A percentile compares a stretch with the other conserved stretches of the same genome.
Conservation (phyloP, 2,888 invertebrate species). For the Ormyrus labotus region DNA sequence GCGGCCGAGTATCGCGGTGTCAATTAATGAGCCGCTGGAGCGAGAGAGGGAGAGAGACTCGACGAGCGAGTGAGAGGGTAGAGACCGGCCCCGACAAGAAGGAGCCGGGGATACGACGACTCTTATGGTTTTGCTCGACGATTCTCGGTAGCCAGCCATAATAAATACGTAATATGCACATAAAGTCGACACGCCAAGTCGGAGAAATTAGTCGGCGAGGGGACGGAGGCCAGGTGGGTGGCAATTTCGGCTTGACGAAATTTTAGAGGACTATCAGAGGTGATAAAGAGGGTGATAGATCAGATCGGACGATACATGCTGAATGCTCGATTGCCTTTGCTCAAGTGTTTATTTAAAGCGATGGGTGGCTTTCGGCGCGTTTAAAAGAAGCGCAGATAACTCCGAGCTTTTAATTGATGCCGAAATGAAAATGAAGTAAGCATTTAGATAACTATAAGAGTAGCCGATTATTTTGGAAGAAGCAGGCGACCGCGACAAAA, state of each 20-base stretch:
- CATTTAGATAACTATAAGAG: too few species aligned
- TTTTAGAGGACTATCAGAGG: constrained; percentile 8
- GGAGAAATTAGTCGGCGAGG: constrained; percentile 69
- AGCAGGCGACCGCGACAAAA: constrained; percentile 4
- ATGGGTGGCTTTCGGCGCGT: too few species aligned
- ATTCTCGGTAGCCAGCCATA: constrained; percentile 73
- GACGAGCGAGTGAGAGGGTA: constrained; percentile 30
- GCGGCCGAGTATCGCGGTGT: constrained; percentile 72
- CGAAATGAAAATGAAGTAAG: too few species aligned
- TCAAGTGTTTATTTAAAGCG: too few species aligned
- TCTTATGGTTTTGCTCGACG: constrained; percentile 72
- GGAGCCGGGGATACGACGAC: constrained; percentile 58
- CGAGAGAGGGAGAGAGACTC: constrained; percentile 29
- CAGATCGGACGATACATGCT: too few species aligned
- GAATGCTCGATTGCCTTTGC: too few species aligned
- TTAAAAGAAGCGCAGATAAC: too few species aligned
- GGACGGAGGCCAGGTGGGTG: constrained; percentile 36
- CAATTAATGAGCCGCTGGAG: constrained; percentile 72
- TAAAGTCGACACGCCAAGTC: constrained; percentile 73
- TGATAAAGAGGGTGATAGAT: neutral
- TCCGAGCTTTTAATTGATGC: too few species aligned
- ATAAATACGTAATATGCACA: constrained; percentile 76
- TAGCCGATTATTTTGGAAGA: too few species aligned
- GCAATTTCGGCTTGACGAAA: constrained; percentile 18
- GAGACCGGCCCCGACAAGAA: constrained; percentile 58